These are phyloP conservation scores for Ambastaia sidthimunki DNA, from an alignment of 2,797 vertebrate species.

Conservation along the genomic window DNA sequence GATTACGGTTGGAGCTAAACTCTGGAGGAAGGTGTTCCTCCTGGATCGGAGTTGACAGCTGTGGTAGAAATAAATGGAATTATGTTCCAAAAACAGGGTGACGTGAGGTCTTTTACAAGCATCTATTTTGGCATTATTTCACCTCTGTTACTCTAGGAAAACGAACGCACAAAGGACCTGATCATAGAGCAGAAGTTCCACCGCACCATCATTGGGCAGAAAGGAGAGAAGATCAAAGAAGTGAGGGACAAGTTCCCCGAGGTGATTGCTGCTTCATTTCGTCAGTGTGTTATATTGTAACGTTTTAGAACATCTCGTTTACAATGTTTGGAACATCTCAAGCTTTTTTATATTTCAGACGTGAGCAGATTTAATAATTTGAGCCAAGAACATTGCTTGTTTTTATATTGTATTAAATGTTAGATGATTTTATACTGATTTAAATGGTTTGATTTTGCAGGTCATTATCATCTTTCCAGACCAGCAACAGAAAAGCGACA, in stretches of 20 bases:
- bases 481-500: constrained; percentile 81
- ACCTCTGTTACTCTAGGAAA: constrained; percentile 70
- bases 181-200: constrained; percentile 85
- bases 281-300: neutral
- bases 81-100: no score
- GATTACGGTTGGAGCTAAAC: no score
- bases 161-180: constrained; percentile 83
- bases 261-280: constrained; percentile 59
- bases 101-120: neutral
- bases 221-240: constrained; percentile 84
- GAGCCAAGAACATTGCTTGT: neutral
- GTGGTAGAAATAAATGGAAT: neutral
- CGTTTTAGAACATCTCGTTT: neutral
- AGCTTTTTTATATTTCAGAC: neutral
- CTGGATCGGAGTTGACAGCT: neutral
- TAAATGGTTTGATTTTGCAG: constrained; percentile 60
- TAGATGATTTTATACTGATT: neutral
- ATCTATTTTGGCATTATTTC: neutral
- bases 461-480: constrained; percentile 87
- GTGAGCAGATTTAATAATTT: neutral
- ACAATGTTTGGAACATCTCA: no score
- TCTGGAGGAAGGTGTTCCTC: no score
- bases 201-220: constrained; percentile 82
- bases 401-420: neutral
- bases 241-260: constrained; percentile 85